Conservation (phyloP, 2,113 vertebrate genomes). For the Merops nubicus region DNA sequence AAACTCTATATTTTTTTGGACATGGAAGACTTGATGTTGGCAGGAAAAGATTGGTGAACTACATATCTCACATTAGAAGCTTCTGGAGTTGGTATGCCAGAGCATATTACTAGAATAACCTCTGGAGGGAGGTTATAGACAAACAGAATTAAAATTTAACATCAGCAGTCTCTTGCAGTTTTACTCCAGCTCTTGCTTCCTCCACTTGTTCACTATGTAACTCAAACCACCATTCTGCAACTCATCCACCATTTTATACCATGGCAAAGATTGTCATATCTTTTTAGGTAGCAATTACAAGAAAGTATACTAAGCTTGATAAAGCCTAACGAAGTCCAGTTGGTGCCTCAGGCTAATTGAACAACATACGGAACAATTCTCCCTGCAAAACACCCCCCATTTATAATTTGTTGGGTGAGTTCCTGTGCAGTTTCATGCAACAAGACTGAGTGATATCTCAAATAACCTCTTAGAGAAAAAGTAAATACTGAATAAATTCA, state of each 20-base stretch:
- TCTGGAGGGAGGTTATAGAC: neutral
- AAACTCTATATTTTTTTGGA: neutral
- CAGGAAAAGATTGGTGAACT: neutral
- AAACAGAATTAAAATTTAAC: neutral
- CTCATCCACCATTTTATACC: neutral
- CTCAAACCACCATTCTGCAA: neutral
- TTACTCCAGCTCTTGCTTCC: neutral
- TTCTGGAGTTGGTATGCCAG: neutral
- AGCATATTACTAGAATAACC: neutral
- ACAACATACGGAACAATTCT: neutral
- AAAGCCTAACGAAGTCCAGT: neutral
- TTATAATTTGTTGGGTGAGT: neutral
- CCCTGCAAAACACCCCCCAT: neutral
- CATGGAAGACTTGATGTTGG: neutral
- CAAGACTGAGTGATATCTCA: neutral
- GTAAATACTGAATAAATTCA: neutral
- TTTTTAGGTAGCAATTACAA: neutral
- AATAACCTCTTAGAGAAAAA: neutral
- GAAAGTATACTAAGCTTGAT: neutral
- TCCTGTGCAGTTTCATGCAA: neutral
- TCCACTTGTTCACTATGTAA: rapidly evolving
- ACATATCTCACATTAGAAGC: neutral
- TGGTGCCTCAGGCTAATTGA: neutral
- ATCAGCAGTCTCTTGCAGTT: neutral
- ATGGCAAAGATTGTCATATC: neutral